A percentile compares a stretch with the other conserved stretches of the same genome.
Evolutionary conservation across 1,140 invertebrate species (phyloP).

Genomic region (Conopomorpha cramerella): DNA sequence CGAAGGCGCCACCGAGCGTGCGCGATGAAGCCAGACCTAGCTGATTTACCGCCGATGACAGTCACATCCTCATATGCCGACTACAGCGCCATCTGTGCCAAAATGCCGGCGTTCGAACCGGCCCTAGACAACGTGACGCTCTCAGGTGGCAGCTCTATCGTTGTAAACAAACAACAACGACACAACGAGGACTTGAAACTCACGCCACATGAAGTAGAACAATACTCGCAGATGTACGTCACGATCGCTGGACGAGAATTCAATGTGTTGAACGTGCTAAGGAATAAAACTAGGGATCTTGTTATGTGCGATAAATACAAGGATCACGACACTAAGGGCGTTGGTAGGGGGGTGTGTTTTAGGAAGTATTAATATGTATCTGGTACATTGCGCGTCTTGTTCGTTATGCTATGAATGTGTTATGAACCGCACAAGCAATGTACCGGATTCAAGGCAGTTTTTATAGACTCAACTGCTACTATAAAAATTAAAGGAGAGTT

Average conservation of each 20-base stretch:
- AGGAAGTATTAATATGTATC: background rate
- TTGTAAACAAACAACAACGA: conserved; percentile 6
- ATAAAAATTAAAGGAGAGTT: too few species aligned
- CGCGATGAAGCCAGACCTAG: conserved; percentile 17
- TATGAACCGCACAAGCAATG: too few species aligned
- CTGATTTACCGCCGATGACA: conserved; percentile 12
- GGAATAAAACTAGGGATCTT: conserved; percentile 28
- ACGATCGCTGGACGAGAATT: conserved; percentile 12
- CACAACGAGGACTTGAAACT: conserved; percentile 12
- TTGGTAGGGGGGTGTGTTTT: conserved; percentile 17
- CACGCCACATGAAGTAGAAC: conserved; percentile 20
- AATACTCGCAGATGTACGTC: conserved; percentile 22
- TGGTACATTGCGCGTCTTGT: too few species aligned
- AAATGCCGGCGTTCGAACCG: conserved; percentile 2
- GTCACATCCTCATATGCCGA: conserved; percentile 8
- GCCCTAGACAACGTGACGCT: conserved; percentile 2
- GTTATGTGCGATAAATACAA: conserved; percentile 26
- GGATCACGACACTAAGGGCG: conserved; percentile 17
- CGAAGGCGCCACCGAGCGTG: conserved; percentile 21
- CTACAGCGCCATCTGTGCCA: conserved; percentile 12
- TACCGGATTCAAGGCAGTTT: too few species aligned
- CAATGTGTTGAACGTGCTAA: conserved; percentile 26
- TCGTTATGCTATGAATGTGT: too few species aligned
- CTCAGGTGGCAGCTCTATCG: conserved; percentile 16
- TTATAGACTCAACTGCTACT: too few species aligned